phyloP scores from a whole-genome alignment of 2,797 vertebrate species.

The Philypnodon macrostomus region DNA sequence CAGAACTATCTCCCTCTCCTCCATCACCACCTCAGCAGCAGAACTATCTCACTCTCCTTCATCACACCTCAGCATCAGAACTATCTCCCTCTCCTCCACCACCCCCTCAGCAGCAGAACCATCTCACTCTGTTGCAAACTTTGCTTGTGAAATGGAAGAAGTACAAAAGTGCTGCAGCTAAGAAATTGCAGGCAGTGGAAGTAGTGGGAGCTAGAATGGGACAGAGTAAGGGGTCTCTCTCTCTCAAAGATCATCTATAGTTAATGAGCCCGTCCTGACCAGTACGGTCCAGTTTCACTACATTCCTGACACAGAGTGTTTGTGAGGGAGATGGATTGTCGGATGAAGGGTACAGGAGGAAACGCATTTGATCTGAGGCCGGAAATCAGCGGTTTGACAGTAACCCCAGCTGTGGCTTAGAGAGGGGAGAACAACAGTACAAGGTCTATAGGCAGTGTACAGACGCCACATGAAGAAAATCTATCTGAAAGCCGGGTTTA shows the following conservation, averaged over 20 bases:
- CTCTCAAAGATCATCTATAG: slow-evolving; percentile 58
- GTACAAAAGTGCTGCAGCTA: slow-evolving; percentile 5
- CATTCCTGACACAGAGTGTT: slow-evolving; percentile 34
- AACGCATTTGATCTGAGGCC: slow-evolving; percentile 52
- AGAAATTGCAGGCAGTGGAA: slow-evolving; percentile 34
- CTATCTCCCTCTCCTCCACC: too few species aligned
- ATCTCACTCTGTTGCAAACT: slow-evolving; percentile 43
- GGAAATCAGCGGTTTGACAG: slow-evolving; percentile 60
- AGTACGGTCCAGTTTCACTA: slow-evolving; percentile 66
- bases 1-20: too few species aligned
- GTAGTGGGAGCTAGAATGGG: slow-evolving; percentile 8
- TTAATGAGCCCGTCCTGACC: slow-evolving; percentile 69
- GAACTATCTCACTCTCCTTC: too few species aligned
- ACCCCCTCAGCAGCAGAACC: too few species aligned
- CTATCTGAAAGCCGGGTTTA: slow-evolving; percentile 12
- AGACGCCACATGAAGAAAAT: neutral
- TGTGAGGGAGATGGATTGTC: slow-evolving; percentile 44
- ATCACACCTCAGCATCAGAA: too few species aligned
- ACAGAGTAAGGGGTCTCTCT: slow-evolving; percentile 12
- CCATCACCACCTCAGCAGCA: too few species aligned
- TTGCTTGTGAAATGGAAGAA: neutral
- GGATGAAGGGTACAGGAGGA: slow-evolving; percentile 33
- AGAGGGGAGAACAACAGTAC: slow-evolving; percentile 15
- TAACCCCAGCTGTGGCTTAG: slow-evolving; percentile 51
- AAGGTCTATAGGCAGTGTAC: slow-evolving; percentile 1